Base-by-base conservation (phyloP, 1,140 invertebrate genomes). In the Anadara kagoshimensis region DNA sequence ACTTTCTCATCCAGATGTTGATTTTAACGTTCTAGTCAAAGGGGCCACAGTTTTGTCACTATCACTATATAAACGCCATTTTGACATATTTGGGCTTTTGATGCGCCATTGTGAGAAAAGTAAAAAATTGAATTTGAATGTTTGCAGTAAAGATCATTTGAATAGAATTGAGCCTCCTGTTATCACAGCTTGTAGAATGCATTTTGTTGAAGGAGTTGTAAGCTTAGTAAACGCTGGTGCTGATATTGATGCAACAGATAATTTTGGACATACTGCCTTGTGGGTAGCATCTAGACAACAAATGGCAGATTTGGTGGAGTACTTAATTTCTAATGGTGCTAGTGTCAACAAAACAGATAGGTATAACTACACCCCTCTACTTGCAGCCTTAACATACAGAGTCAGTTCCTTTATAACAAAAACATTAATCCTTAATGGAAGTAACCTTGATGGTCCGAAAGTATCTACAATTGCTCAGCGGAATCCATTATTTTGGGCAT, bases 111-210 rank as follows among this genome's bases (percentile, higher is more conserved):
- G 82, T 68, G 84, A 83, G 68, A 83, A 81, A 36, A 79, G 69
- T 11, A 78, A 78, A 22, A 81, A 83, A 47, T 70, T 86, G 24
- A 81, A 85, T 64, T 59, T 87, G 20, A 83, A 87, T 72, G 84
- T 83, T 69, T 80, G 81, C 53, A 86, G 85, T 74, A 85, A 85
- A 66, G 85, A 86, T 69, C 75, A 80, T 57, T 75, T 86, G 10
- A 84, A 82, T 29, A 68, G 85, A 44, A 73, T 83, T 59, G 86
- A 87, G 54, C 86, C 86, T n/a, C 85, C 85, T 5, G 69, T 87
- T 16, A 85, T 87, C n/a, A 86, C 86, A 58, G 84, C 86, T 10
- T 85, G 85, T 63, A 78, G 86, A 53, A 78, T 87, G 74, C 84
- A 85, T 69, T 85, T 86, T 70, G 68, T 80, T 61, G 85, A 86